phyloP scores from a whole-genome alignment of 2,888 invertebrate species.

The Panzeria rudis region DNA sequence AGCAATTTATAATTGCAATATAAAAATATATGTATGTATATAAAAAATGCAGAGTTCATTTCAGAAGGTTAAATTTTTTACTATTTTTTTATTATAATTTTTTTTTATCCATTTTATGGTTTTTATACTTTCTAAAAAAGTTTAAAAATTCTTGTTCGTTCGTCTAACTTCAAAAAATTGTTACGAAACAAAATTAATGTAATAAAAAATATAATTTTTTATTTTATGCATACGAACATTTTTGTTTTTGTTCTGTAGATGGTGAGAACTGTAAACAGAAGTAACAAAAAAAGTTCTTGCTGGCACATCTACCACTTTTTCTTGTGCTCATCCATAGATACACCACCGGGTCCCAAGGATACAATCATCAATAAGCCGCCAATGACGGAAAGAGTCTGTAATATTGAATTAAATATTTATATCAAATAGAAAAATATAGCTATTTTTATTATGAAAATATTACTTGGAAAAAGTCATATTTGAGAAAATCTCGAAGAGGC shows the following conservation, averaged over 20 bases:
- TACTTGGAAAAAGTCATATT: constrained; percentile 99
- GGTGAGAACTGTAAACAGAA: constrained; percentile 39
- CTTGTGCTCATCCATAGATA: constrained; percentile 99
- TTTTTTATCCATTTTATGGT: constrained; percentile 73
- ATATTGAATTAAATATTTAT: constrained; percentile 77
- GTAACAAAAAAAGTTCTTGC: constrained; percentile 48
- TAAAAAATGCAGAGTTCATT: constrained; percentile 32
- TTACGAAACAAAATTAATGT: constrained; percentile 73
- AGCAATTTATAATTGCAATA: constrained; percentile 60
- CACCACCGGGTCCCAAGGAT: constrained; percentile 98
- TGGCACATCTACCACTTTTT: constrained; percentile 89
- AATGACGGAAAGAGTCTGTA: constrained; percentile 98
- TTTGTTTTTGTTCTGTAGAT: constrained; percentile 46
- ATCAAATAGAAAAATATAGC: not conserved
- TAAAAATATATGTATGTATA: constrained; percentile 30
- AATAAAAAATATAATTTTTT: constrained; percentile 68
- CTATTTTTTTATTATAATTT: constrained; percentile 65
- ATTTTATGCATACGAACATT: constrained; percentile 48
- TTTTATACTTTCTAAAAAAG: constrained; percentile 72
- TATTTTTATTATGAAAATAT: constrained; percentile 61
- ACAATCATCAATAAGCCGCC: constrained; percentile 99
- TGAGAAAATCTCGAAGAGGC: constrained; percentile 98
- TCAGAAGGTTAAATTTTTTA: constrained; percentile 46
- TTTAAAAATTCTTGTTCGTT: constrained; percentile 52
- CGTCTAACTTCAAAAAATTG: constrained; percentile 60